Conservation (phyloP, 64 coral and sea anemone genomes). For the Pachyseris speciosa region DNA sequence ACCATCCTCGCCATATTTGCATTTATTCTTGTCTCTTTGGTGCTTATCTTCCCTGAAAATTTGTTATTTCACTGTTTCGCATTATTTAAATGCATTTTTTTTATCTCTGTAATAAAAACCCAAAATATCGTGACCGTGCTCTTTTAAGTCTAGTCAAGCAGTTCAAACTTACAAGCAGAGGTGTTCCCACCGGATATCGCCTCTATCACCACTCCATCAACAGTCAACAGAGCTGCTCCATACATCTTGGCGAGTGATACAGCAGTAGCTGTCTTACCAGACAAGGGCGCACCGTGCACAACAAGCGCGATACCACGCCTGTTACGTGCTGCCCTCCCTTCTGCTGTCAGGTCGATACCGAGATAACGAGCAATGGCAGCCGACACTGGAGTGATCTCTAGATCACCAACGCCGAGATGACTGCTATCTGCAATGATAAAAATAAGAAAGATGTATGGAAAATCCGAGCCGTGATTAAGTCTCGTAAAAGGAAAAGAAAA, state of each 20-base stretch:
- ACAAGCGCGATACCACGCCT: constrained; percentile 91
- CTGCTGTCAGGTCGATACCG: constrained; percentile 95
- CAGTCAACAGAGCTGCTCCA: constrained; percentile 76
- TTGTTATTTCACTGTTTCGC: too few relatives aligned
- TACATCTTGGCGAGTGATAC: constrained; percentile 87
- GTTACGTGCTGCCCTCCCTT: constrained; percentile 96
- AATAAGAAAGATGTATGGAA: too few relatives aligned
- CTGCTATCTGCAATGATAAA: constrained; percentile 18
- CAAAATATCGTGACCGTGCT: too few relatives aligned
- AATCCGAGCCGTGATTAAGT: too few relatives aligned
- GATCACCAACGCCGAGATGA: constrained; percentile 87
- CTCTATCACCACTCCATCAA: constrained; percentile 93
- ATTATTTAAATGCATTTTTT: too few relatives aligned
- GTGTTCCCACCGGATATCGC: constrained; percentile 83
- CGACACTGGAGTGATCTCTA: constrained; percentile 99
- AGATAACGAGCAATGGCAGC: constrained; percentile 96
- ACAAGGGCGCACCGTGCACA: constrained; percentile 85
- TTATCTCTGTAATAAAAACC: too few relatives aligned
- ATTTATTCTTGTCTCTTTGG: too few relatives aligned
- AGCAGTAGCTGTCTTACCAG: constrained; percentile 92
- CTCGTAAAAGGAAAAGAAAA: too few relatives aligned
- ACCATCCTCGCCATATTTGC: too few relatives aligned
- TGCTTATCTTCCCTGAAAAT: too few relatives aligned
- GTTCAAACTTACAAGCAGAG: constrained; percentile 71
- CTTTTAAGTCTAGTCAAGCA: too few relatives aligned